A percentile compares a stretch with the other conserved stretches of the same genome.
These are phyloP conservation scores for Oenanthe melanoleuca DNA, from an alignment of 2,113 vertebrate species.

Conservation along the genomic window DNA sequence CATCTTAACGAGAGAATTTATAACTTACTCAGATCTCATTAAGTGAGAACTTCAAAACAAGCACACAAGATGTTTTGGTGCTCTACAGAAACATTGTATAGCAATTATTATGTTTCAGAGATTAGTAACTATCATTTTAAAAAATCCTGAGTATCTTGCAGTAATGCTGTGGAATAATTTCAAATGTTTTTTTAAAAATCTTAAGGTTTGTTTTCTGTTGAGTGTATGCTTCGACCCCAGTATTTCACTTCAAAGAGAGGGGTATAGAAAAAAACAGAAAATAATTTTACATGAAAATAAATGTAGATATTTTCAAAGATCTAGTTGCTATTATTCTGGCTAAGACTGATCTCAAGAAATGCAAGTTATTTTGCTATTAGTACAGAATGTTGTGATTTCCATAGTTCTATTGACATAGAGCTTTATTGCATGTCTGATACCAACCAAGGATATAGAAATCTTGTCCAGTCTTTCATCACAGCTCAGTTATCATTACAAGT, in stretches of 20 bases:
- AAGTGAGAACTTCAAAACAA: neutral
- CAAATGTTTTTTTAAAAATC: neutral
- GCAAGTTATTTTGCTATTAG: neutral
- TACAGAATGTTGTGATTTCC: neutral
- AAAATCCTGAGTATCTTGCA: neutral
- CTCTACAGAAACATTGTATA: neutral
- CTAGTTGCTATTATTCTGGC: neutral
- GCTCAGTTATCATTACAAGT: neutral
- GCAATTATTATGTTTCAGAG: neutral
- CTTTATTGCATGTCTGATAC: neutral
- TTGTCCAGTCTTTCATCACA: neutral
- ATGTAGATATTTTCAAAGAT: neutral
- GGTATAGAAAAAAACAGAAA: neutral
- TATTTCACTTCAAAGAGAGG: neutral
- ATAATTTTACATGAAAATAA: neutral
- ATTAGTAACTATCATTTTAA: neutral
- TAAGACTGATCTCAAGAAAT: neutral
- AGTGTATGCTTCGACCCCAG: rapidly evolving
- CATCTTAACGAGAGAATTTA: neutral
- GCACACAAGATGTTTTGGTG: neutral
- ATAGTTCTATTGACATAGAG: neutral
- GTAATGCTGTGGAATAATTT: neutral
- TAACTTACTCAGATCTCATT: neutral
- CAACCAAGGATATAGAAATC: neutral
- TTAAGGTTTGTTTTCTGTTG: neutral